Conservation (phyloP, 1,140 invertebrate species). For the Bombus consobrinus region DNA sequence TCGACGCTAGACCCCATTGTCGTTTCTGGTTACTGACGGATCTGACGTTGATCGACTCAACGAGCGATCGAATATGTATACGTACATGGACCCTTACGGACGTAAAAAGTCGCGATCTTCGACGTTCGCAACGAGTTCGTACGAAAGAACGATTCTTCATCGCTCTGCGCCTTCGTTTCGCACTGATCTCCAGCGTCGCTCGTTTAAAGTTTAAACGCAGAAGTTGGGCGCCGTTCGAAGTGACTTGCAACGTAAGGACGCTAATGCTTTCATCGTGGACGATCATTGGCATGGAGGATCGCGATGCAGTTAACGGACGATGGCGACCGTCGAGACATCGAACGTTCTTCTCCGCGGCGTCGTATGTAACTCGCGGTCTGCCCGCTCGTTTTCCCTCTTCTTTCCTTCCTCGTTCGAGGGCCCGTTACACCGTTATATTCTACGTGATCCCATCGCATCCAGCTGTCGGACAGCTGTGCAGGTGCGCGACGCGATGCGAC, state of each 20-base stretch:
- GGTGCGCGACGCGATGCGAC: constrained; percentile 45
- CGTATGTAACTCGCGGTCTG: not conserved
- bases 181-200: no score
- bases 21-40: not conserved
- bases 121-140: no score
- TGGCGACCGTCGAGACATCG: not conserved
- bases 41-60: no score
- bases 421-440: constrained; percentile 68
- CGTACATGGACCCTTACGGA: no score
- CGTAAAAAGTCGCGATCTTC: no score
- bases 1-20: not conserved
- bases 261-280: not conserved
- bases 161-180: no score
- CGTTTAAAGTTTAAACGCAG: no score
- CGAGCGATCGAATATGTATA: no score
- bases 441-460: constrained; percentile 70
- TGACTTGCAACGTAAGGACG: not conserved
- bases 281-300: not conserved
- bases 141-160: no score
- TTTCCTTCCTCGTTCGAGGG: constrained; percentile 23
- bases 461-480: constrained; percentile 62
- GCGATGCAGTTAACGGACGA: not conserved
- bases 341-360: not conserved
- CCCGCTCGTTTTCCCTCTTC: constrained; percentile 3
- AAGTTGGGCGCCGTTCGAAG: not conserved